Conservation (phyloP, 2,888 invertebrate genomes). For the Schizaphis graminum region DNA sequence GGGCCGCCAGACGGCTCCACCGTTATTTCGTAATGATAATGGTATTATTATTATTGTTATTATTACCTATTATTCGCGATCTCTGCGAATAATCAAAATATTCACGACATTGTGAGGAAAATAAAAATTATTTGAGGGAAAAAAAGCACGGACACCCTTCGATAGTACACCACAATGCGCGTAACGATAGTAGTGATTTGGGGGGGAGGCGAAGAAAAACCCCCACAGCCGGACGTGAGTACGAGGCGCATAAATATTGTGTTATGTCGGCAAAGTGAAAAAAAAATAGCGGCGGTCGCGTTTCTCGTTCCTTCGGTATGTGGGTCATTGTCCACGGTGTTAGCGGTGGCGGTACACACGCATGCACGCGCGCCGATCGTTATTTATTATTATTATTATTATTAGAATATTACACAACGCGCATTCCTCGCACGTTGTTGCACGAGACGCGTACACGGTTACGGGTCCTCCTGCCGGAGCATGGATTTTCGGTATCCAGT, state of each 20-base stretch:
- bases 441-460: slow-evolving; percentile 6
- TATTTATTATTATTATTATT: slow-evolving; percentile 31
- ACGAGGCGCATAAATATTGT: not conserved
- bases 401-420: slow-evolving; percentile 50
- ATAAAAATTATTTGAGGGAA: not conserved
- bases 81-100: not conserved
- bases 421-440: slow-evolving; percentile 58
- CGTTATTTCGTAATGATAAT: slow-evolving; percentile 8
- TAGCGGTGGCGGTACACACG: not conserved
- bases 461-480: not conserved
- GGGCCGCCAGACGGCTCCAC: not conserved
- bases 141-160: not conserved
- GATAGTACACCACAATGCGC: not conserved
- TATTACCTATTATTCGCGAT: not conserved
- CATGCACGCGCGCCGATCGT: slow-evolving; percentile 25
- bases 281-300: slow-evolving; percentile 36
- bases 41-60: not conserved
- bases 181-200: no score
- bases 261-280: not conserved
- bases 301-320: slow-evolving; percentile 56
- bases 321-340: slow-evolving; percentile 63
- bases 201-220: not conserved
- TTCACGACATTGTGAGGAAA: not conserved
- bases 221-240: not conserved
- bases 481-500: not conserved